Evolutionary conservation across 2,888 invertebrate genomes (phyloP).

Genomic region (Apotomis turbidana): DNA sequence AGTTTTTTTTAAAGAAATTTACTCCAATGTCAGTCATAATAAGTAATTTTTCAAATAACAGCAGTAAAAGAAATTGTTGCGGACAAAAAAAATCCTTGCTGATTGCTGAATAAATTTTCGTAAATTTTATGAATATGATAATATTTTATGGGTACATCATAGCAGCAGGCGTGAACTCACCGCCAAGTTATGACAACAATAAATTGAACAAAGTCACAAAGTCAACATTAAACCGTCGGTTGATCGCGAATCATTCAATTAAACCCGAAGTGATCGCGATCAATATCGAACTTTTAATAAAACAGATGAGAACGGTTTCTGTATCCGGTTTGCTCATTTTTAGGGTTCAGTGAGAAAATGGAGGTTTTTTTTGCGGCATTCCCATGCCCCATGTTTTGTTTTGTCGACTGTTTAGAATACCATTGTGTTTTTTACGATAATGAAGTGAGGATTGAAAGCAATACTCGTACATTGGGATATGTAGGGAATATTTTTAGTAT

Average conservation of each 20-base stretch:
- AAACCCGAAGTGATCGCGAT: conserved; percentile 33
- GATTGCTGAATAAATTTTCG: no score
- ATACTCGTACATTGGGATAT: no score
- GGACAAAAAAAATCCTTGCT: no score
- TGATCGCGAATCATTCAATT: conserved; percentile 41
- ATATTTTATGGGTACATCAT: neutral
- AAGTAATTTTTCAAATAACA: no score
- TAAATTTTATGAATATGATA: no score
- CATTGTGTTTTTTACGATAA: neutral
- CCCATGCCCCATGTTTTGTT: neutral
- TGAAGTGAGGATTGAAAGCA: no score
- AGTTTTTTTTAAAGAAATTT: no score
- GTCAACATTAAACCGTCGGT: conserved; percentile 35
- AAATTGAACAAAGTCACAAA: conserved; percentile 26
- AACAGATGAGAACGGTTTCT: conserved; percentile 37
- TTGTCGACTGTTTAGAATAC: neutral
- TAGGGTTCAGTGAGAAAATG: conserved; percentile 38
- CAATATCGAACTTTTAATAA: conserved; percentile 41
- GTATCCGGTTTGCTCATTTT: conserved; percentile 40
- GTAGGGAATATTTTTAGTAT: no score
- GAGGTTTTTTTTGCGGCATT: conserved; percentile 21
- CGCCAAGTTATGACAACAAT: conserved; percentile 30
- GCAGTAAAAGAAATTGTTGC: no score
- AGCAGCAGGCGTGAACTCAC: conserved; percentile 23
- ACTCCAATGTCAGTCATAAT: no score